Percentiles rank a stretch among this genome's conserved stretches.
phyloP scores from a whole-genome alignment of 2,888 invertebrate genomes.

The Octodonta nipae region DNA sequence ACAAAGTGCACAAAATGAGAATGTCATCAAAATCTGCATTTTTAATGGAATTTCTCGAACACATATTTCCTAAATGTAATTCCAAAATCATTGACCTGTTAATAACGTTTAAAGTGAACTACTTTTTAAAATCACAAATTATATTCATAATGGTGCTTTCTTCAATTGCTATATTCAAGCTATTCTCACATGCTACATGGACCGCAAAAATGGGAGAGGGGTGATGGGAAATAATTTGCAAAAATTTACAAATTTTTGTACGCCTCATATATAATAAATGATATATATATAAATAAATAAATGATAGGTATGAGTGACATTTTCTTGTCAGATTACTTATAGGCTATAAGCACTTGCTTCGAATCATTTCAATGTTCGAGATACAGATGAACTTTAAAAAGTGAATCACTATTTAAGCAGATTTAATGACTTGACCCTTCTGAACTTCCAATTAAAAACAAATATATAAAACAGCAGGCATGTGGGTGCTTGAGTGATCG shows the following conservation, averaged over 20 bases:
- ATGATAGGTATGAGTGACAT: slow-evolving; percentile 35
- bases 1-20: slow-evolving; percentile 15
- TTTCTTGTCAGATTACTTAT: too few relatives aligned
- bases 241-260: slow-evolving; percentile 33
- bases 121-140: slow-evolving; percentile 26
- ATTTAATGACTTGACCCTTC: too few relatives aligned
- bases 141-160: slow-evolving; percentile 34
- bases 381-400: too few relatives aligned
- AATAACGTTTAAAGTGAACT: slow-evolving; percentile 23
- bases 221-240: slow-evolving; percentile 31
- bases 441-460: too few relatives aligned
- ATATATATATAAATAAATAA: slow-evolving; percentile 17
- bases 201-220: slow-evolving; percentile 36
- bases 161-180: slow-evolving; percentile 38
- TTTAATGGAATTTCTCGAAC: slow-evolving; percentile 20
- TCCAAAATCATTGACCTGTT: slow-evolving; percentile 27
- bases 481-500: too few relatives aligned
- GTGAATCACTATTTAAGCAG: too few relatives aligned
- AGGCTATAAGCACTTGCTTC: too few relatives aligned
- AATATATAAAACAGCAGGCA: too few relatives aligned
- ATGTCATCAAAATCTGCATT: slow-evolving; percentile 19
- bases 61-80: slow-evolving; percentile 22
- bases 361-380: too few relatives aligned
- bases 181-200: slow-evolving; percentile 39
- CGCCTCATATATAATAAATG: slow-evolving; percentile 33